Conservation (phyloP, 2,888 invertebrate species). For the Mythimna albipuncta region DNA sequence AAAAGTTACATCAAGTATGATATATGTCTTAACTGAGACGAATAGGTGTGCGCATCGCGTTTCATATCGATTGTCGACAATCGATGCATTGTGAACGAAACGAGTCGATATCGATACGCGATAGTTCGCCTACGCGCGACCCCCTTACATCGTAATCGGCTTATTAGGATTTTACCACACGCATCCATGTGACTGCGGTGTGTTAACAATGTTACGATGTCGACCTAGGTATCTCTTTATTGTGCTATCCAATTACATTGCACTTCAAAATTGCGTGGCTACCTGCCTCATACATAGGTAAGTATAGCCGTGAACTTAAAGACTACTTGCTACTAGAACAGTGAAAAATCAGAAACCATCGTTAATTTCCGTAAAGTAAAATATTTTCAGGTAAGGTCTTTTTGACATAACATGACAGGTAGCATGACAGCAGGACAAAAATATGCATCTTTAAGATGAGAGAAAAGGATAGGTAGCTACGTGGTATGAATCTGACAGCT, state of each 20-base stretch:
- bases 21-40: slow-evolving; percentile 54
- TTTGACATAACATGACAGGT: too few species aligned
- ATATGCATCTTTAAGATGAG: too few species aligned
- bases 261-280: slow-evolving; percentile 33
- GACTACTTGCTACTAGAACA: not conserved
- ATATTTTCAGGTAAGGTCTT: too few species aligned
- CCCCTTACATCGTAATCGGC: slow-evolving; percentile 87
- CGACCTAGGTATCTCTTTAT: slow-evolving; percentile 63
- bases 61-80: slow-evolving; percentile 83
- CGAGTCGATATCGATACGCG: slow-evolving; percentile 78
- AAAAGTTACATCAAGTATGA: slow-evolving; percentile 47
- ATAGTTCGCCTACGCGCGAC: slow-evolving; percentile 81
- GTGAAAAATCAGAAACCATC: not conserved
- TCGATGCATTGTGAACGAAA: slow-evolving; percentile 80
- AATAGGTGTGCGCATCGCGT: slow-evolving; percentile 66
- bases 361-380: not conserved
- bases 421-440: too few species aligned
- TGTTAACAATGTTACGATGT: slow-evolving; percentile 69
- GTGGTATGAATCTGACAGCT: too few species aligned
- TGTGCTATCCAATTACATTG: slow-evolving; percentile 39
- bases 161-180: slow-evolving; percentile 87
- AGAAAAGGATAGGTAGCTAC: too few species aligned
- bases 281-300: not conserved
- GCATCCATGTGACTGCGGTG: slow-evolving; percentile 76
- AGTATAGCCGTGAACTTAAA: not conserved